phyloP scores from a whole-genome alignment of 2,113 vertebrate species.

The Brienomyrus longianalis region DNA sequence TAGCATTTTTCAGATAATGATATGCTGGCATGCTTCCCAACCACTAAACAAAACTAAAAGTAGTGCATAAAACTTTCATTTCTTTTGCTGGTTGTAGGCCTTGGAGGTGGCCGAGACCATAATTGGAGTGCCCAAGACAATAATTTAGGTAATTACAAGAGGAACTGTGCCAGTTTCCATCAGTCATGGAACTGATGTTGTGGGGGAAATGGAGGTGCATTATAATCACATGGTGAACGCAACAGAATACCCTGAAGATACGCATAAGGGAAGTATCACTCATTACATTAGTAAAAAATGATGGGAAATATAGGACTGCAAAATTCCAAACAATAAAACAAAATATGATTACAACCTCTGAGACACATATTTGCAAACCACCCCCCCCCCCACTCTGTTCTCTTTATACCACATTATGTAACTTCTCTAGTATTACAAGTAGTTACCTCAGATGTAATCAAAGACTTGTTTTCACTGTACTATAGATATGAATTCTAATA shows the following conservation, averaged over 20 bases:
- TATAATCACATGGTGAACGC: neutral
- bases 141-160: neutral
- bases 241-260: neutral
- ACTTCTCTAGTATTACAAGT: neutral
- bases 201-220: neutral
- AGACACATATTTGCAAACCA: neutral
- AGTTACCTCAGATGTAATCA: neutral
- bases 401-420: neutral
- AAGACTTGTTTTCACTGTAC: neutral
- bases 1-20: neutral
- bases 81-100: neutral
- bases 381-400: neutral
- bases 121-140: neutral
- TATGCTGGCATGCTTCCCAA: neutral
- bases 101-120: neutral
- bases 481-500: neutral
- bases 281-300: neutral
- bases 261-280: neutral
- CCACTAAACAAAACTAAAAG: neutral
- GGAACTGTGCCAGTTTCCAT: neutral
- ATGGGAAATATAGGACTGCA: neutral
- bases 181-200: neutral
- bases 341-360: neutral
- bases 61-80: neutral
- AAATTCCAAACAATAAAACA: neutral